Base-by-base conservation (phyloP, 2,797 vertebrate species). In the Acropternis orthonyx region DNA sequence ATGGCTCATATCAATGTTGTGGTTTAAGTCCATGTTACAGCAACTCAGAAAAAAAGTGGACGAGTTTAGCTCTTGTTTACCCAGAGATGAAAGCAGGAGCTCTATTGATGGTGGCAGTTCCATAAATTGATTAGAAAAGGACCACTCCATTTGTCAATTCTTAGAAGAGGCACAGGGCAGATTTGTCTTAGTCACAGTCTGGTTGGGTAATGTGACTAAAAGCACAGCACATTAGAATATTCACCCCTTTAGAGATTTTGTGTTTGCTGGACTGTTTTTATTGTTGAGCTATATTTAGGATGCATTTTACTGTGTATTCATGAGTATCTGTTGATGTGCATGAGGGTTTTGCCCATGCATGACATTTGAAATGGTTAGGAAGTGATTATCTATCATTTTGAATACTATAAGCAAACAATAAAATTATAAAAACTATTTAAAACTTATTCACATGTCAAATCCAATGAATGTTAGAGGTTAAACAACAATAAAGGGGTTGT, bases 121-220 rank as follows among this genome's bases (percentile, higher is more conserved):
- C 63, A 89, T 67, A 89, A 87, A 93, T 43, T 72, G 74, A 94
- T 94, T 90, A 48, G 58, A 62, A 95, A 94, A 96, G 19, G 30
- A 58, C 55, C 0, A 2, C n/a, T 87, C 58, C 43, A 69, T 93
- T 96, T 93, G 80, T 94, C 92, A 82, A 85, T 85, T 92, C 81
- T 93, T 63, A 91, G 87, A 85, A 93, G 67, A 85, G 56, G 55
- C 65, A 91, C 20, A 20, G 36, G 51, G 32, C 63, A 79, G 61
- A 91, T 94, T 89, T 82, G 46, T 93, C 71, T 94, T 79, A 85
- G 81, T 95, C 84, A 73, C 71, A 88, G 36, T 32, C 48, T 79
- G 63, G 43, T 12, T 76, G 72, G 62, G 12, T 66, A 86, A 87
- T 48, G 63, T 79, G 71, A 82, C 74, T 91, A 82, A 87, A 85